Evolutionary conservation across 2,113 vertebrate species (phyloP).

Genomic region (Nannobrachium achirus): DNA sequence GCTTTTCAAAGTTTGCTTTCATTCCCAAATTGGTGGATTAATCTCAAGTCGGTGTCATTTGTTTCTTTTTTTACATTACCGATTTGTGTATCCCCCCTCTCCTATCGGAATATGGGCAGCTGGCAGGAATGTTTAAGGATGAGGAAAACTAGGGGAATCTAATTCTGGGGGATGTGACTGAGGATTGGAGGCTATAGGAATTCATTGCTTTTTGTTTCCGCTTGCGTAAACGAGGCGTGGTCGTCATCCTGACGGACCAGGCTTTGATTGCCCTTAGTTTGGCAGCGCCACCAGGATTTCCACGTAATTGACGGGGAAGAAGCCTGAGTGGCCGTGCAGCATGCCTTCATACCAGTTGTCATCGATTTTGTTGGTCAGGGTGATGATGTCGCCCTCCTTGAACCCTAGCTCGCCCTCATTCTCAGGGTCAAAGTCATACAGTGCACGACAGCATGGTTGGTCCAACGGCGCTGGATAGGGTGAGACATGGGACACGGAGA

Average conservation of each 20-base stretch:
- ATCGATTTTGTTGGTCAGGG: conserved; percentile 97
- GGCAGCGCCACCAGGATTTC: conserved; percentile 96
- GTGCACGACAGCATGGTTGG: conserved; percentile 94
- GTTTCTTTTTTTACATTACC: conserved; percentile 33
- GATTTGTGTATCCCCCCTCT: conserved; percentile 34
- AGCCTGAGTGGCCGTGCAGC: conserved; percentile 96
- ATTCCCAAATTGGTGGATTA: conserved; percentile 28
- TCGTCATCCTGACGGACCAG: background rate
- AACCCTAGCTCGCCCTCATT: conserved; percentile 98
- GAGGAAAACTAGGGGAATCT: conserved; percentile 45
- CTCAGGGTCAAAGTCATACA: conserved; percentile 98
- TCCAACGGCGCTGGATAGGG: conserved; percentile 85
- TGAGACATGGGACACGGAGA: background rate
- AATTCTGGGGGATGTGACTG: background rate
- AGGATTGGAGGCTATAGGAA: conserved; percentile 39
- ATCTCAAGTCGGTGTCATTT: conserved; percentile 18
- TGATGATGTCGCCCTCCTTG: conserved; percentile 98
- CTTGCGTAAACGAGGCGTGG: conserved; percentile 23
- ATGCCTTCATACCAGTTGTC: conserved; percentile 99
- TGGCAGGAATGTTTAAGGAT: conserved; percentile 57
- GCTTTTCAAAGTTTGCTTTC: conserved; percentile 27
- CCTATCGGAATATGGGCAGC: conserved; percentile 45
- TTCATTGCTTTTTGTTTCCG: conserved; percentile 20
- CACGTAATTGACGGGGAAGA: conserved; percentile 99
- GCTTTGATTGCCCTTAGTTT: conserved; percentile 78